Percentiles rank a stretch among this genome's conserved stretches.
Evolutionary conservation across 2,113 vertebrate genomes (phyloP).

Genomic region (Pagrus major): DNA sequence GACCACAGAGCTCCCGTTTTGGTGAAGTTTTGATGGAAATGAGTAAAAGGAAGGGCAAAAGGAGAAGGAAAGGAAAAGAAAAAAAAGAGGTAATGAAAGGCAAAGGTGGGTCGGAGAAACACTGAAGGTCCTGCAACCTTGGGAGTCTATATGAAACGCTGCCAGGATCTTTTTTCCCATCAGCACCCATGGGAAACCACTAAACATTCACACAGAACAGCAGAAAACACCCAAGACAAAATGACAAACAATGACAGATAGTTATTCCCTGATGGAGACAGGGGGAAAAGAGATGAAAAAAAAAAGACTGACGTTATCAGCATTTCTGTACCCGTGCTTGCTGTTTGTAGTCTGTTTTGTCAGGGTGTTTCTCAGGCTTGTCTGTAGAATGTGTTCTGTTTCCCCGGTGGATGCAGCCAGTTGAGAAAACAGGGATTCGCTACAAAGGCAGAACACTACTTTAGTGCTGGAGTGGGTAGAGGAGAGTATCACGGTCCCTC

Average conservation of each 20-base stretch:
- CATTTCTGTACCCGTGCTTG: constrained; percentile 40
- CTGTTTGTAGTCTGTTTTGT: constrained; percentile 71
- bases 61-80: constrained; percentile 36
- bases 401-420: constrained; percentile 49
- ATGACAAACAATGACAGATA: constrained; percentile 63
- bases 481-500: constrained; percentile 55
- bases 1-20: constrained; percentile 59
- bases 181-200: constrained; percentile 53
- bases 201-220: constrained; percentile 50
- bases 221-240: constrained; percentile 47
- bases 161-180: constrained; percentile 26
- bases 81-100: constrained; percentile 43
- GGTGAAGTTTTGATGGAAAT: constrained; percentile 69
- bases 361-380: constrained; percentile 60
- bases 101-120: constrained; percentile 44
- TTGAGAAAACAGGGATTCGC: constrained; percentile 56
- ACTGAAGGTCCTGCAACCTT: constrained; percentile 46
- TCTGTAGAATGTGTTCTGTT: constrained; percentile 60
- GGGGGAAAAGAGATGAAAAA: constrained; percentile 16
- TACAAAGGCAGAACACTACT: constrained; percentile 60
- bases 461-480: constrained; percentile 48
- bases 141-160: constrained; percentile 31
- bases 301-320: constrained; percentile 56
- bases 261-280: not conserved
- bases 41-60: constrained; percentile 58